Evolutionary conservation across 2,888 invertebrate species (phyloP).

Genomic region (Clanis bilineata): DNA sequence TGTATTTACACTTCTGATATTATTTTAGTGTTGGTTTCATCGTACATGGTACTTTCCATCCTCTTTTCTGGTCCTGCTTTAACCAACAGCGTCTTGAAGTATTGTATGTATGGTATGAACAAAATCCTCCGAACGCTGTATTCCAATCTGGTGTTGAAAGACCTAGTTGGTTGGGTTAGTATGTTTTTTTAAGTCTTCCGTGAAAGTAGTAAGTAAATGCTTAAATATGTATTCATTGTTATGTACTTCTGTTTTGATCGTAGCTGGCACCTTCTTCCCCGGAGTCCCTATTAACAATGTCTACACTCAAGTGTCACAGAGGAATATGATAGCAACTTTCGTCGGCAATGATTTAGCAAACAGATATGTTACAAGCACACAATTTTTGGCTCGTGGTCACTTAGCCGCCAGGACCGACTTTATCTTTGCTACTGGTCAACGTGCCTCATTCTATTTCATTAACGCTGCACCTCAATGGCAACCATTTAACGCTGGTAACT

Average conservation of each 20-base stretch:
- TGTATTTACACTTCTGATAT: not conserved
- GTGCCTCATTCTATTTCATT: constrained; percentile 83
- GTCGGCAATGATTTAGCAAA: constrained; percentile 59
- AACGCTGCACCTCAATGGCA: constrained; percentile 88
- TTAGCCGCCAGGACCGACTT: constrained; percentile 84
- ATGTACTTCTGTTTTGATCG: constrained; percentile 25
- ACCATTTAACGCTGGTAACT: constrained; percentile 83
- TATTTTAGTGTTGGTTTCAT: constrained; percentile 75
- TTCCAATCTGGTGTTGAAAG: constrained; percentile 73
- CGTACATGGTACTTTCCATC: constrained; percentile 67
- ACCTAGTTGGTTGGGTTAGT: constrained; percentile 68
- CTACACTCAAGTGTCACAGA: constrained; percentile 66
- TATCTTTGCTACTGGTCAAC: constrained; percentile 81
- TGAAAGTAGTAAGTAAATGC: not conserved
- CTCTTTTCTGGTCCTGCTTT: constrained; percentile 79
- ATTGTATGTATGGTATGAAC: constrained; percentile 76
- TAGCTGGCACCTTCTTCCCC: constrained; percentile 76
- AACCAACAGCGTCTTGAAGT: constrained; percentile 72
- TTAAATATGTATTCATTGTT: not conserved
- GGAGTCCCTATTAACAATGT: constrained; percentile 59
- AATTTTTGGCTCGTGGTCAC: constrained; percentile 83
- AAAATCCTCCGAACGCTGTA: constrained; percentile 68
- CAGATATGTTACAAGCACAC: constrained; percentile 68
- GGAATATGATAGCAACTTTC: constrained; percentile 47
- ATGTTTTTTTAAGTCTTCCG: not conserved